A percentile compares a stretch with the other conserved stretches of the same genome.
Evolutionary conservation across 2,888 invertebrate genomes (phyloP).

Genomic region (Tetrapedia diversipes): DNA sequence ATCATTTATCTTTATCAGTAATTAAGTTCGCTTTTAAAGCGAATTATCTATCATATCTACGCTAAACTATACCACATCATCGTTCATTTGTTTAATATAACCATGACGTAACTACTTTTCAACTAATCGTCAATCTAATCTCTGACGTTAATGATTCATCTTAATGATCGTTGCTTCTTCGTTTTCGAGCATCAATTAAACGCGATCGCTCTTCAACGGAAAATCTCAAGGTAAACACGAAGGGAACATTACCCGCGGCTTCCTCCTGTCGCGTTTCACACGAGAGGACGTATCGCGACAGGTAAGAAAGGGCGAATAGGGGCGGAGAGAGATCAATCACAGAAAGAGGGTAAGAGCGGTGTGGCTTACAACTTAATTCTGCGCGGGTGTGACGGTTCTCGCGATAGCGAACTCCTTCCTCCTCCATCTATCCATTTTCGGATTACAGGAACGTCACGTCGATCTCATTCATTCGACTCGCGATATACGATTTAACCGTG

Average conservation of each 20-base stretch:
- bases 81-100: no score
- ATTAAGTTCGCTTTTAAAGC: no score
- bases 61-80: no score
- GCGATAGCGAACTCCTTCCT: conserved; percentile 46
- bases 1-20: no score
- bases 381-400: conserved; percentile 41
- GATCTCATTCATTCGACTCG: neutral
- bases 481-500: neutral
- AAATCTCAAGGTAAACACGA: neutral
- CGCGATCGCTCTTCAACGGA: neutral
- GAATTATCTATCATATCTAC: no score
- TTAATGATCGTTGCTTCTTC: no score
- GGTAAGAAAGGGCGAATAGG: neutral
- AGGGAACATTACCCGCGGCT: neutral
- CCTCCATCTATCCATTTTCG: conserved; percentile 57
- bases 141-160: neutral
- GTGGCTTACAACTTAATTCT: conserved; percentile 47
- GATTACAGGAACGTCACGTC: conserved; percentile 48
- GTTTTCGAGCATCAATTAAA: neutral
- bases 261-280: neutral
- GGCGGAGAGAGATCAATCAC: conserved; percentile 31
- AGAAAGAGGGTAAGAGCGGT: conserved; percentile 25
- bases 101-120: no score
- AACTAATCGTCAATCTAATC: neutral
- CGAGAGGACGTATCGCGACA: neutral